Percentiles rank a stretch among this genome's conserved stretches.
phyloP scores from a whole-genome alignment of 2,888 invertebrate genomes.

The Habrosyne pyritoides region DNA sequence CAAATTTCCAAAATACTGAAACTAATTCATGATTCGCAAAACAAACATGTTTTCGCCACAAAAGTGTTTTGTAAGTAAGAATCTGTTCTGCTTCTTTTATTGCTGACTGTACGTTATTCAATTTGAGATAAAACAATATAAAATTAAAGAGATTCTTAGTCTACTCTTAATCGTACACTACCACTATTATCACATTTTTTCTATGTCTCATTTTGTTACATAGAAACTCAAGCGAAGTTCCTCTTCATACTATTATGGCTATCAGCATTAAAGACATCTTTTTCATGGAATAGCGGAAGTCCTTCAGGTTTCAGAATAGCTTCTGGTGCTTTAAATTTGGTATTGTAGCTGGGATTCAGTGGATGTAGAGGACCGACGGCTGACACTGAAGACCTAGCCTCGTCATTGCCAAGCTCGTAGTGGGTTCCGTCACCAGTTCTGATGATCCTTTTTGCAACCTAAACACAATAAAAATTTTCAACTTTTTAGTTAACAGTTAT shows the following conservation, averaged over 20 bases:
- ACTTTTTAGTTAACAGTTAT: too few relatives aligned
- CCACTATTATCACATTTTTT: not conserved
- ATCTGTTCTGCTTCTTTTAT: too few relatives aligned
- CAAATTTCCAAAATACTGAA: too few relatives aligned
- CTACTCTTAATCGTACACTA: too few relatives aligned
- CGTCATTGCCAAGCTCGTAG: slow-evolving; percentile 72
- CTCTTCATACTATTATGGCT: not conserved
- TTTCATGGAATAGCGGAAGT: slow-evolving; percentile 64
- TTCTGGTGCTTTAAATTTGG: slow-evolving; percentile 51
- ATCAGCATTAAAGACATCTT: slow-evolving; percentile 47
- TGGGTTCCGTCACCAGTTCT: slow-evolving; percentile 87
- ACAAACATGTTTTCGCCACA: too few relatives aligned
- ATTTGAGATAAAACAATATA: too few relatives aligned
- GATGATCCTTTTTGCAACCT: slow-evolving; percentile 82
- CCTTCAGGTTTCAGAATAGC: slow-evolving; percentile 56
- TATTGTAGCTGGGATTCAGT: slow-evolving; percentile 66
- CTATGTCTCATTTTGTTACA: not conserved
- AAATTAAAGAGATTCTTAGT: too few relatives aligned
- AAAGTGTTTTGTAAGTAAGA: too few relatives aligned
- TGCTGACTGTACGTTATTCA: too few relatives aligned
- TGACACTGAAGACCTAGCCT: slow-evolving; percentile 52
- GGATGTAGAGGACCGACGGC: slow-evolving; percentile 67
- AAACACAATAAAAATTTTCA: slow-evolving; percentile 3
- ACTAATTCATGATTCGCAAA: too few relatives aligned
- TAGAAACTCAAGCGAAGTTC: not conserved